phyloP scores from a whole-genome alignment of 2,797 vertebrate species.

The Hafferia zeledoni region DNA sequence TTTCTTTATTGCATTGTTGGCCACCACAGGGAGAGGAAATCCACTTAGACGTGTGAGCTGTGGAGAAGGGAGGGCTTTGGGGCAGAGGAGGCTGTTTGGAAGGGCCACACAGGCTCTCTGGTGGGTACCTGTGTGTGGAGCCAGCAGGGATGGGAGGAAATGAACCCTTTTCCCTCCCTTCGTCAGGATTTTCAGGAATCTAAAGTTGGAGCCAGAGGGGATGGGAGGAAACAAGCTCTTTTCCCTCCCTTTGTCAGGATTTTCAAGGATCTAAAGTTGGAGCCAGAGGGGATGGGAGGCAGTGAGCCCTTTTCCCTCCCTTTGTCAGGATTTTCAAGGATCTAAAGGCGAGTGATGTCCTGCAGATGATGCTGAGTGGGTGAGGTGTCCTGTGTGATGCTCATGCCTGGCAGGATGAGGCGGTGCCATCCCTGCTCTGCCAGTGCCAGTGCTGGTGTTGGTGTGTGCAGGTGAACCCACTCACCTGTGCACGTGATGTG shows the following conservation, averaged over 20 bases:
- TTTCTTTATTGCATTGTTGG: background rate
- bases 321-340: background rate
- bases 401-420: fast-evolving
- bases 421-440: background rate
- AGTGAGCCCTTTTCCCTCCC: background rate
- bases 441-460: fast-evolving
- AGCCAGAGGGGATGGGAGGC: no score
- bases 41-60: background rate
- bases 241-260: background rate
- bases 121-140: fast-evolving
- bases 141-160: fast-evolving
- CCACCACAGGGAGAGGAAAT: conserved; percentile 24
- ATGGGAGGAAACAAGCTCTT: background rate
- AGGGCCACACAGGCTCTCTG: fast-evolving
- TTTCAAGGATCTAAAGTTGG: background rate
- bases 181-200: background rate
- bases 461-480: background rate
- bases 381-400: fast-evolving
- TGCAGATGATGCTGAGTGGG: background rate
- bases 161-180: background rate
- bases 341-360: background rate
- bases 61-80: background rate
- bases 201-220: background rate
- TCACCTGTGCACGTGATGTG: fast-evolving
- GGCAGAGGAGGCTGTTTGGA: background rate